These are phyloP conservation scores for Agrotis puta DNA, from an alignment of 2,888 invertebrate genomes.

Conservation along the genomic window DNA sequence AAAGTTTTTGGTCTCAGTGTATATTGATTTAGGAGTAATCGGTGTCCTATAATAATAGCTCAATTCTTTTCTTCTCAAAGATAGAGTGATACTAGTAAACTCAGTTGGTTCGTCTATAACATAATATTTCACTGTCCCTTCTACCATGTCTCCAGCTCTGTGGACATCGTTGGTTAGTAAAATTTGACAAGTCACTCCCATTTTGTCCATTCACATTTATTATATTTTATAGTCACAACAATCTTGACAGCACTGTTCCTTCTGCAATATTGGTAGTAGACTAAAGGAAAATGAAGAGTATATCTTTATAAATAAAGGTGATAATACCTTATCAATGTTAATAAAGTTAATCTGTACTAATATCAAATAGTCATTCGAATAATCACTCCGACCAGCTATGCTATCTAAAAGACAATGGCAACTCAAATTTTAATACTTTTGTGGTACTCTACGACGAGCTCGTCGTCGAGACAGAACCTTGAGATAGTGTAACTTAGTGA, in stretches of 20 bases:
- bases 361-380: no score
- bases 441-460: no score
- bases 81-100: slow-evolving; percentile 51
- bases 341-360: background rate
- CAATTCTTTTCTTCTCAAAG: slow-evolving; percentile 59
- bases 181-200: slow-evolving; percentile 59
- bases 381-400: no score
- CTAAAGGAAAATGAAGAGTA: background rate
- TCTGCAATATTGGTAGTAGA: background rate
- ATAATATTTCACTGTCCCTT: slow-evolving; percentile 65
- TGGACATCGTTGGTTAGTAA: slow-evolving; percentile 51
- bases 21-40: background rate
- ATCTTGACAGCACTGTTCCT: background rate
- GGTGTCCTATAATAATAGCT: slow-evolving; percentile 16
- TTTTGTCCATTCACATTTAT: slow-evolving; percentile 2
- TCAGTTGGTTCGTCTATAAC: slow-evolving; percentile 58
- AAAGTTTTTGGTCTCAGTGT: background rate
- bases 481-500: no score
- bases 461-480: no score
- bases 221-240: background rate
- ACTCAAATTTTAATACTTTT: no score
- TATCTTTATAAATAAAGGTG: background rate
- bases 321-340: slow-evolving; percentile 19
- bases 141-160: slow-evolving; percentile 57
- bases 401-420: no score